Evolutionary conservation across 2,113 vertebrate genomes (phyloP).

Genomic region (Siniperca chuatsi): DNA sequence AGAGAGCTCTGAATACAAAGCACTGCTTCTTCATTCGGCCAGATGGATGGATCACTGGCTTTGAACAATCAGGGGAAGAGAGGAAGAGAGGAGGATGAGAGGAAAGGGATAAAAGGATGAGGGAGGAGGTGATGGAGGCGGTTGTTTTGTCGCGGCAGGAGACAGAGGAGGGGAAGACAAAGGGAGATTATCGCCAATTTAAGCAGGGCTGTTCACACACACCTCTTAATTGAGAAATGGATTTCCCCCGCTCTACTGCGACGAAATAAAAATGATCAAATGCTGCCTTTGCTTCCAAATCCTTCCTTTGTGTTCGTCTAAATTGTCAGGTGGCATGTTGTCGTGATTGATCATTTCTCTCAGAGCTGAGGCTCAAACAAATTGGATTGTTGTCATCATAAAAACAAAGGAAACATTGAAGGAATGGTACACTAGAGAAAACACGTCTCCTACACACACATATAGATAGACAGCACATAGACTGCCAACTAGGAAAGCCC

Average conservation of each 20-base stretch:
- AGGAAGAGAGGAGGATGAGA: constrained; percentile 25
- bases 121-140: constrained; percentile 13
- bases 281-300: neutral
- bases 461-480: neutral
- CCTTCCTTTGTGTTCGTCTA: neutral
- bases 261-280: constrained; percentile 11
- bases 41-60: constrained; percentile 33
- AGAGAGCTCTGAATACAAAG: neutral
- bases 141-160: constrained; percentile 25
- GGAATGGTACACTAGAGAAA: neutral
- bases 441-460: neutral
- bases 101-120: neutral
- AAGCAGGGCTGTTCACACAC: neutral
- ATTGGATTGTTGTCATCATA: neutral
- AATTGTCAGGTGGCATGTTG: constrained; percentile 8
- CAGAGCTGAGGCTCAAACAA: constrained; percentile 5
- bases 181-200: constrained; percentile 39
- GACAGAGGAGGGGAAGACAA: constrained; percentile 11
- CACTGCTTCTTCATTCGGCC: neutral
- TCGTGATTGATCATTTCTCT: constrained; percentile 4
- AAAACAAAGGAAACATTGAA: neutral
- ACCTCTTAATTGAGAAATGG: constrained; percentile 33
- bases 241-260: constrained; percentile 9
- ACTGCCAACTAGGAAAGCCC: neutral
- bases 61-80: constrained; percentile 7